phyloP scores from a whole-genome alignment of 2,113 vertebrate genomes.

The Pedetes capensis region DNA sequence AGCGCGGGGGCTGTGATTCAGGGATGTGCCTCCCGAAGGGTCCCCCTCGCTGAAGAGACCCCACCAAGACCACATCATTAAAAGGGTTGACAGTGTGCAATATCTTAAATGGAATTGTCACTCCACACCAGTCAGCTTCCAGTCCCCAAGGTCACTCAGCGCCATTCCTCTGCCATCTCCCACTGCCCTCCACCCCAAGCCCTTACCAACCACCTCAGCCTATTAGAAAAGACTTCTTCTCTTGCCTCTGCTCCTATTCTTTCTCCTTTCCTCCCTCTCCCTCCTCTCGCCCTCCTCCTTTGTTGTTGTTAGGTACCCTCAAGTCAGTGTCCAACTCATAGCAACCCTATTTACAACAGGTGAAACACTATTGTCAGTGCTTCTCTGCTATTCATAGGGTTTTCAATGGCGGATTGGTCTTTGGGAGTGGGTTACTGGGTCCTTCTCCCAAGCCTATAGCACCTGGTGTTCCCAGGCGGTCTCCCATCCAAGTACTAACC shows the following conservation, averaged over 20 bases:
- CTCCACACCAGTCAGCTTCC: neutral
- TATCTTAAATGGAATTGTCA: neutral
- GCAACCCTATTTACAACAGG: too few species aligned
- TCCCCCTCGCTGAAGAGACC: neutral
- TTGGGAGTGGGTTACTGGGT: too few species aligned
- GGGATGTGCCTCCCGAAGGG: neutral
- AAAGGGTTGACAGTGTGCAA: neutral
- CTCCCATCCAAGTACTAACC: too few species aligned
- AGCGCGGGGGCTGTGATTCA: neutral
- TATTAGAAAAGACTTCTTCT: neutral
- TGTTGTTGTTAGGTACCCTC: too few species aligned
- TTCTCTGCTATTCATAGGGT: too few species aligned
- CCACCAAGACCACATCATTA: slow-evolving; percentile 18
- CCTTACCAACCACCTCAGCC: neutral
- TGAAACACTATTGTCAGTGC: too few species aligned
- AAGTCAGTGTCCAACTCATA: too few species aligned
- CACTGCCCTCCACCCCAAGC: neutral
- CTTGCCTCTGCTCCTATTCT: neutral
- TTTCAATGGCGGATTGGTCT: too few species aligned
- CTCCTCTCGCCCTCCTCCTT: too few species aligned
- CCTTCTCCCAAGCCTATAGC: too few species aligned
- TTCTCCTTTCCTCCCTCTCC: neutral
- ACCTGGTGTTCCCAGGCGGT: too few species aligned
- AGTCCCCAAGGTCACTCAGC: neutral
- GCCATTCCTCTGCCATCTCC: neutral